Evolutionary conservation across 2,888 invertebrate species (phyloP), one percentile per base, ranked within the genome.

Genomic region (Baronia brevicornis): DNA sequence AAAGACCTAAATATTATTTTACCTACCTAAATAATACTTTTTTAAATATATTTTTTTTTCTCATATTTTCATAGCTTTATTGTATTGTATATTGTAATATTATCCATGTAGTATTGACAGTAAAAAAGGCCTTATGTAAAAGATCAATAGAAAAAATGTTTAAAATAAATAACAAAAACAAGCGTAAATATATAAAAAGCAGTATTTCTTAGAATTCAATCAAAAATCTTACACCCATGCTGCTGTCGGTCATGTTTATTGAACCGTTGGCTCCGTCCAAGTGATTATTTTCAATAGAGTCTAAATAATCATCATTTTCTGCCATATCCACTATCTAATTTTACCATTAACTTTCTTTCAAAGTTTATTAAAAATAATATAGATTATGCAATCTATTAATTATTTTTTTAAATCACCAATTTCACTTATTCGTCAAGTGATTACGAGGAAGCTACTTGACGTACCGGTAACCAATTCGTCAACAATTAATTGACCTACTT

Each of bases 201-300:
- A 14, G 23, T 29, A 11, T 12, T 10, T n/a, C 23, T 10, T 9
- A 15, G 22, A 26, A 37, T 40, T n/a, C n/a, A n/a, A n/a, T n/a
- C n/a, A n/a, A n/a, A n/a, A n/a, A n/a, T 70, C 82, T 79, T 51
- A 84, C 82, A 44, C 78, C 80, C 39, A 80, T 65, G 56, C 75
- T 82, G 55, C 64, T 78, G 61, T 85, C 85, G 49, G 78, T 79
- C 78, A 84, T 80, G 49, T 80, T 84, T 50, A 84, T 46, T 48
- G 84, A 85, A 51, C 89, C 89, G 78, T 89, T 89, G 41, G 87
- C 84, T 54, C 88, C 89, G 62, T 88, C 89, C 59, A 87, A 78
- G 43, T 82, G 82, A 73, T 82, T 80, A 66, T 77, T 80, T 53
- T 82, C 82, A 60, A 82, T 72, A 43, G 82, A 70, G 52, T 84